Base-by-base conservation (phyloP, 2,888 invertebrate species). In the Erynnis tages region DNA sequence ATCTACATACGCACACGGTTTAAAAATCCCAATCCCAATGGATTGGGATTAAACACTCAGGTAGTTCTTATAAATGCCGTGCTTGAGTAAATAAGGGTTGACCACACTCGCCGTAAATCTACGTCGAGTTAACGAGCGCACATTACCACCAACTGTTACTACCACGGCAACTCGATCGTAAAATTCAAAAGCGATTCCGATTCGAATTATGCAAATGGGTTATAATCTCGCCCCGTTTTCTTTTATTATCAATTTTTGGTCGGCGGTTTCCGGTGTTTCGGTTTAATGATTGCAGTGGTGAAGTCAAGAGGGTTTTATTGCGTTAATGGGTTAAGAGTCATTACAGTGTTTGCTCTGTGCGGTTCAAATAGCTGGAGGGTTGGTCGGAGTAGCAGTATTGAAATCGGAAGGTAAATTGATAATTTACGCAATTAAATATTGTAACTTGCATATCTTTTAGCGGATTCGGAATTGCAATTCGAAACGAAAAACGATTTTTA, bases 61-160 rank as follows among this genome's bases (percentile, higher is more conserved):
- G 68, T 65, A 65, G 63, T 67, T 66, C 57, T 59, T 65, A 65
- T 66, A 65, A 71, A 67, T 63, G 67, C 67, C 59, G 70, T 74
- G 66, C 76, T 73, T 71, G 71, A 74, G 71, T 74, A 73, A 76
- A 71, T 71, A 72, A 72, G 72, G 73, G 71, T 63, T 65, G 67
- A 57, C 55, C 56, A 57, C 60, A 57, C 56, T 49, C 54, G 48
- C 60, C 64, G 65, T 79, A 78, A 74, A 79, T 79, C 64, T 55
- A 59, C 57, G 73, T 70, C 56, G 44, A 61, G 54, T 70, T 79
- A 79, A 79, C 75, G 67, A 73, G 53, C 30, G 53, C 57, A 67
- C 68, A 71, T 74, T 63, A 66, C 65, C 59, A 65, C 64, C 59
- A 66, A 55, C 29, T 27, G 35, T 40, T 66, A 69, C 64, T 54